These are phyloP conservation scores for Callorhinus ursinus DNA, from an alignment of 2,113 vertebrate species.

Conservation along the genomic window DNA sequence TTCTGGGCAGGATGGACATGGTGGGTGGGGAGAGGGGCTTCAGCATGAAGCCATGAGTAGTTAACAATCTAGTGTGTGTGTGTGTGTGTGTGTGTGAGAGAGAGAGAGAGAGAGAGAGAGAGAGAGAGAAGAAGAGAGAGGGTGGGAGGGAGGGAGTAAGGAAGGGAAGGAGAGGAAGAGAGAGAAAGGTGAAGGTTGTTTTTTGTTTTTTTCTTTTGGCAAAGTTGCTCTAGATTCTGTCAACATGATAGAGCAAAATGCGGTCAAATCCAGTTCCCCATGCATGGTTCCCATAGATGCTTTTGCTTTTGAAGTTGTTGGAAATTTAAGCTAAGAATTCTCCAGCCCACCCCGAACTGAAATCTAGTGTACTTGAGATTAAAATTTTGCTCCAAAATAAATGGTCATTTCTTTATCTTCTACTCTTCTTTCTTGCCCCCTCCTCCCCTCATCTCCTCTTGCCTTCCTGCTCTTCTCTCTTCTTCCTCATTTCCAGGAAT, in stretches of 20 bases:
- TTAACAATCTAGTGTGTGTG: constrained; percentile 67
- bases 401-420: constrained; percentile 59
- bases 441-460: neutral
- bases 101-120: too few species aligned
- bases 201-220: constrained; percentile 38
- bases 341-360: constrained; percentile 61
- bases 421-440: neutral
- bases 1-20: neutral
- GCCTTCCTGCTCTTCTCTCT: neutral
- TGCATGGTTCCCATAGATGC: constrained; percentile 69
- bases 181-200: neutral
- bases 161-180: neutral
- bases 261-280: neutral
- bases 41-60: constrained; percentile 43
- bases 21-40: neutral
- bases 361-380: constrained; percentile 62
- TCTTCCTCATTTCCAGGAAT: neutral
- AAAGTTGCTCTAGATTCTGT: constrained; percentile 71
- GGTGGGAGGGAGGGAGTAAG: neutral
- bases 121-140: neutral
- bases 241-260: constrained; percentile 56
- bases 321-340: constrained; percentile 76
- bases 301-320: constrained; percentile 80
- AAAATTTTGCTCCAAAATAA: constrained; percentile 65
- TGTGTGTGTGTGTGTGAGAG: constrained; percentile 68